These are phyloP conservation scores for Neogale vison DNA, from an alignment of 2,113 vertebrate species.

Conservation along the genomic window DNA sequence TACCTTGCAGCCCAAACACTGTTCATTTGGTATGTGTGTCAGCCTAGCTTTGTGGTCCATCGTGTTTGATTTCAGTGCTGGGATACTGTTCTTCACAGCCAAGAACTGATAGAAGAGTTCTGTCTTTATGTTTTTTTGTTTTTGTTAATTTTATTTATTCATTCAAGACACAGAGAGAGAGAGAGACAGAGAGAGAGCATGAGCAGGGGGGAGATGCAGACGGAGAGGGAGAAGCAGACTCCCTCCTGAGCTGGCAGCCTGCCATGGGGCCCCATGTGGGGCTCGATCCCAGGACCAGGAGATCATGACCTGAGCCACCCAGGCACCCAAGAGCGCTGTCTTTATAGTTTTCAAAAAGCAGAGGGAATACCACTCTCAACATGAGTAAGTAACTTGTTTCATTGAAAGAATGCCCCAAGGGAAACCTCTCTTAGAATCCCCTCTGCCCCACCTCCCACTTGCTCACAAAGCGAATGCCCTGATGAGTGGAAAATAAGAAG, in stretches of 20 bases:
- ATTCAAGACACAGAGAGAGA: too few relatives aligned
- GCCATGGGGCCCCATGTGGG: too few relatives aligned
- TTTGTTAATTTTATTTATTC: too few relatives aligned
- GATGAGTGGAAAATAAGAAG: background rate
- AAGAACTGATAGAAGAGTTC: background rate
- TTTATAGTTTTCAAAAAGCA: conserved; percentile 22
- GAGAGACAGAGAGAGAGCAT: too few relatives aligned
- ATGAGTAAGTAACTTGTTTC: background rate
- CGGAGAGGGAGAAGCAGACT: too few relatives aligned
- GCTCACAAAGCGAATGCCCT: background rate
- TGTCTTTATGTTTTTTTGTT: background rate
- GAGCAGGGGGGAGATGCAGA: too few relatives aligned
- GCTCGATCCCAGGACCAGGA: too few relatives aligned
- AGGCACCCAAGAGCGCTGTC: background rate
- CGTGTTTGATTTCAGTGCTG: background rate
- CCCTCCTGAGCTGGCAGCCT: too few relatives aligned
- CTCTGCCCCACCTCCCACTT: background rate
- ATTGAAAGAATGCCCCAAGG: background rate
- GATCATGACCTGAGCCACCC: too few relatives aligned
- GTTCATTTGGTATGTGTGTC: background rate
- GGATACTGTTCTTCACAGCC: background rate
- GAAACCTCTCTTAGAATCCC: background rate
- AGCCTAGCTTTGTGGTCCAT: background rate
- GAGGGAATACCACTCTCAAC: background rate
- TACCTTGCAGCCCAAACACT: background rate